Base-by-base conservation (phyloP, 2,113 vertebrate species). In the Salvelinus namaycush region DNA sequence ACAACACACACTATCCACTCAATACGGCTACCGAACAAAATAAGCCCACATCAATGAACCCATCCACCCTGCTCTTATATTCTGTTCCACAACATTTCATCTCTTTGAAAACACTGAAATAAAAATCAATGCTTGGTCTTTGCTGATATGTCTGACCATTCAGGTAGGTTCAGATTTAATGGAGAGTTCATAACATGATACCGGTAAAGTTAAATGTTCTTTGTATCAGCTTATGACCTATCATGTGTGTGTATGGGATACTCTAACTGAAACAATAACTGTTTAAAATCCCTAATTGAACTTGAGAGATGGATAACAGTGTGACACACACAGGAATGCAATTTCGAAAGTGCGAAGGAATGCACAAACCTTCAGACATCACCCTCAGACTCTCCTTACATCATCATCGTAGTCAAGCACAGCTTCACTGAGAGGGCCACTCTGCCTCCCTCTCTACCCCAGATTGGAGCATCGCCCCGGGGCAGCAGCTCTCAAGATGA, bases 361-460 rank as follows among this genome's bases (percentile, higher is more conserved):
- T 31, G 34, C 5, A 34, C 24, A 73, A 26, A 73, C 51, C 27
- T 26, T 39, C 29, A 73, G 7, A 60, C 72, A 62, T 26, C 27
- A 73, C 71, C 59, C 71, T 14, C 51, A 73, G 27, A 26, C 70
- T 27, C 49, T 68, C 39, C 39, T 44, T 44, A 11, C 9, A 49
- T 18, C 68, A 49, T 70, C 39, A 48, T 44, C 9, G 13, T 24
- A 24, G 69, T 51, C 9, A 27, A 26, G 48, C 69, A 14, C 48
- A 24, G 26, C 26, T 72, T 27, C 49, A 57, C 49, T 59, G 49
- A 29, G 49, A 29, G 70, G 26, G 48, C 13, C 49, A 57, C 49
- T 57, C 49, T n/a, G 9, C 18, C 39, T 71, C 44, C 11, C 12
- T 51, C 69, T 72, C 51, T 27, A 24, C 70, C 64, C 24, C 14